Percentiles rank a stretch among this genome's conserved stretches.
phyloP scores from a whole-genome alignment of 2,888 invertebrate species.

The Phortica okadai region DNA sequence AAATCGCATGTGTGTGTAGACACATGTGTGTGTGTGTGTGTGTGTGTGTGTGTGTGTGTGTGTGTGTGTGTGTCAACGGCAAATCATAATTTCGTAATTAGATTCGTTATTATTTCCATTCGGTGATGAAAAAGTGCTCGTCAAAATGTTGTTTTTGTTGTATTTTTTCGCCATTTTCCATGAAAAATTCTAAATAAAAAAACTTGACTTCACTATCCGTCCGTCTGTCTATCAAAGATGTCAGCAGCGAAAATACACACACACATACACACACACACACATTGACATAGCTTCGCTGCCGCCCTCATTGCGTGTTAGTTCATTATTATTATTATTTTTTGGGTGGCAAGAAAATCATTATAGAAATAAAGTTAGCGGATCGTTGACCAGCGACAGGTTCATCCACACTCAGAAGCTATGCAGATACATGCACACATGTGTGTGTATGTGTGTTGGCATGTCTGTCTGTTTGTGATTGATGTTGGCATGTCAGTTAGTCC shows the following conservation, averaged over 20 bases:
- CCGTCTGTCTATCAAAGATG: slow-evolving; percentile 63
- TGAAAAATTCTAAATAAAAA: slow-evolving; percentile 47
- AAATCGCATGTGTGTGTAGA: no score
- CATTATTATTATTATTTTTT: slow-evolving; percentile 19
- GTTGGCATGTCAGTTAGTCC: slow-evolving; percentile 56
- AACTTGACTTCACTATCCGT: slow-evolving; percentile 39
- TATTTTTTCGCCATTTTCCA: slow-evolving; percentile 29
- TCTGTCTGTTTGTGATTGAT: slow-evolving; percentile 57
- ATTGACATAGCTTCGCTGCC: no score
- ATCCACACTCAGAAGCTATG: neutral
- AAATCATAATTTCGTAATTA: neutral
- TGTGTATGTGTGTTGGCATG: neutral
- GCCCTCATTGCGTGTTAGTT: slow-evolving; percentile 38
- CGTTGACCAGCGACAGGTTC: slow-evolving; percentile 9
- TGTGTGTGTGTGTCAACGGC: neutral
- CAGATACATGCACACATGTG: slow-evolving; percentile 5
- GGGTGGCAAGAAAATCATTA: slow-evolving; percentile 42
- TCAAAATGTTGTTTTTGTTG: neutral
- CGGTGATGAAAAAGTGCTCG: neutral
- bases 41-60: neutral
- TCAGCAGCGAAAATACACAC: slow-evolving; percentile 51
- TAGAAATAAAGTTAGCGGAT: slow-evolving; percentile 51
- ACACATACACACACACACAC: neutral
- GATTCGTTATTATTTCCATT: neutral
- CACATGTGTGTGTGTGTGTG: neutral